phyloP scores from a whole-genome alignment of 2,888 invertebrate species.

The Camptogramma bilineatum region DNA sequence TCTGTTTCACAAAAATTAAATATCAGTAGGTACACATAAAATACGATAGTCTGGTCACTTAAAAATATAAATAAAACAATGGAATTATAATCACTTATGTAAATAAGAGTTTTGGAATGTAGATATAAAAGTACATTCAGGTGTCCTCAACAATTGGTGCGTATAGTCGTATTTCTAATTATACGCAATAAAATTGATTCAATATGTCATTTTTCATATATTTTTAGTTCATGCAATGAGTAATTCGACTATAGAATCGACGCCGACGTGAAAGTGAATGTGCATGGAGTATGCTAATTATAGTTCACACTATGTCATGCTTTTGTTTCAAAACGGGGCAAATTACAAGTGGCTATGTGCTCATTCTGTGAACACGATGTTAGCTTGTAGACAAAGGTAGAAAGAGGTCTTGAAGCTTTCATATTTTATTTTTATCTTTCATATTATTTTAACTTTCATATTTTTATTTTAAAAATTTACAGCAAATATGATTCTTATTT shows the following conservation, averaged over 20 bases:
- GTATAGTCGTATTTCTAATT: too few relatives aligned
- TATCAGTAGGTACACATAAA: neutral
- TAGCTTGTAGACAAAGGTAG: neutral
- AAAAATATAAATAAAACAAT: neutral
- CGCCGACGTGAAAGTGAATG: slow-evolving; percentile 66
- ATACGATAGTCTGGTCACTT: neutral
- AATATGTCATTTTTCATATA: too few relatives aligned
- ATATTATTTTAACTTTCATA: neutral
- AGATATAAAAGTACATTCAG: too few relatives aligned
- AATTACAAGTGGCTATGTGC: slow-evolving; percentile 12
- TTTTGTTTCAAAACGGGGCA: slow-evolving; percentile 41
- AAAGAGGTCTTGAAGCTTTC: too few relatives aligned
- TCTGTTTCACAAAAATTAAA: neutral
- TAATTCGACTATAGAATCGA: too few relatives aligned
- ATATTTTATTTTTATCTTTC: neutral
- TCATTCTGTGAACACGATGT: slow-evolving; percentile 13
- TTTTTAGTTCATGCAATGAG: too few relatives aligned
- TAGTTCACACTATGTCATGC: slow-evolving; percentile 40
- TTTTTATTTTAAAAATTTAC: too few relatives aligned
- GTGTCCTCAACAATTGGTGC: too few relatives aligned
- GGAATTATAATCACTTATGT: neutral
- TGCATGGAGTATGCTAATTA: slow-evolving; percentile 55
- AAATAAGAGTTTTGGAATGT: too few relatives aligned
- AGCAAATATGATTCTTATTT: too few relatives aligned
- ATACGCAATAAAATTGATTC: too few relatives aligned